Percentiles rank a stretch among this genome's conserved stretches.
phyloP scores from a whole-genome alignment of 2,888 invertebrate genomes.

The Apamea sordens region DNA sequence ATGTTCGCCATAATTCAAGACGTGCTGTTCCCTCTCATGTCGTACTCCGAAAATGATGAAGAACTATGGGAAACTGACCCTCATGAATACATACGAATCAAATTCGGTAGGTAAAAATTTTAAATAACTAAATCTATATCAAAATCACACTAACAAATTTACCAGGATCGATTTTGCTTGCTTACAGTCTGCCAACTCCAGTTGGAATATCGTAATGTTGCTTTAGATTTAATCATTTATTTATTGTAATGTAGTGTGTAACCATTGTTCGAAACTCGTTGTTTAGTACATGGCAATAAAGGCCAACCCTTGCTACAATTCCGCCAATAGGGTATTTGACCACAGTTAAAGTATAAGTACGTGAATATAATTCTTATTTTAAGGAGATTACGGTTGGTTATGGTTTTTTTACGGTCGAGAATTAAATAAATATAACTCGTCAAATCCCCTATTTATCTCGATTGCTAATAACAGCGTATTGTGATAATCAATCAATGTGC shows the following conservation, averaged over 20 bases:
- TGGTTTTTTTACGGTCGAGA: neutral
- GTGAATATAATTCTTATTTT: neutral
- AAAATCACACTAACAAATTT: constrained; percentile 6
- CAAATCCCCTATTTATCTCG: neutral
- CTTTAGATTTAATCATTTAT: constrained; percentile 36
- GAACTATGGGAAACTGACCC: constrained; percentile 99
- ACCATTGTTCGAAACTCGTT: constrained; percentile 12
- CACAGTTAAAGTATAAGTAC: neutral
- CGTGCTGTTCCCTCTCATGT: constrained; percentile 98
- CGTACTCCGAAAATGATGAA: constrained; percentile 98
- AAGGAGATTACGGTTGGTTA: neutral
- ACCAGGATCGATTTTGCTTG: constrained; percentile 34
- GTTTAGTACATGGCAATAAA: constrained; percentile 10
- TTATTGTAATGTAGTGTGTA: constrained; percentile 15
- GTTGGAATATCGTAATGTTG: constrained; percentile 39
- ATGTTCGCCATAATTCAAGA: constrained; percentile 98
- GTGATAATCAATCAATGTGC: constrained; percentile 21
- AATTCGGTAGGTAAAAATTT: constrained; percentile 94
- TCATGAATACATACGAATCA: constrained; percentile 98
- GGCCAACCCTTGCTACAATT: constrained; percentile 11
- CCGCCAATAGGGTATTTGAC: neutral
- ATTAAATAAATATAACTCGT: neutral
- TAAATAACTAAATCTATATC: neutral
- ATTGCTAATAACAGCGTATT: constrained; percentile 1
- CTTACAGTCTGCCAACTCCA: constrained; percentile 47